Percentiles rank a stretch among this genome's conserved stretches.
These are phyloP conservation scores for Pseudomyrmex dendroicus DNA, from an alignment of 1,140 invertebrate species.

Conservation along the genomic window DNA sequence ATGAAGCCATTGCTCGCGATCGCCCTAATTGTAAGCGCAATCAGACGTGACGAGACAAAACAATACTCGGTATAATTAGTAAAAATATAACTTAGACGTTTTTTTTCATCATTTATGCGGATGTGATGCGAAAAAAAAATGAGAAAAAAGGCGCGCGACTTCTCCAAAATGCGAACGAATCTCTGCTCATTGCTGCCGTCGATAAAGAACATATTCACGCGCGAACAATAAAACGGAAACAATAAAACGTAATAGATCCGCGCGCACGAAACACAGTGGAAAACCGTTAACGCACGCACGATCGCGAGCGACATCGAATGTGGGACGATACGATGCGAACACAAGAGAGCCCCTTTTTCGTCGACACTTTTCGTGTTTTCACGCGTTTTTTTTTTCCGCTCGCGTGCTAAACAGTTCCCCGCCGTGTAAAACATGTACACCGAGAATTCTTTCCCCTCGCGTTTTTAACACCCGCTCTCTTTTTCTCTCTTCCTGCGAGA, in stretches of 20 bases:
- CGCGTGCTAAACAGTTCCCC: conserved; percentile 26
- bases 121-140: background rate
- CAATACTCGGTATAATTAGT: background rate
- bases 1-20: conserved; percentile 35
- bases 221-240: conserved; percentile 19
- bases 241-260: conserved; percentile 58
- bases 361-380: conserved; percentile 71
- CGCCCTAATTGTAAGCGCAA: background rate
- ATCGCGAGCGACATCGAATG: conserved; percentile 63
- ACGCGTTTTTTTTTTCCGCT: conserved; percentile 61
- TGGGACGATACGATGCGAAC: conserved; percentile 64
- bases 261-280: conserved; percentile 26
- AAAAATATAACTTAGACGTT: too few relatives aligned
- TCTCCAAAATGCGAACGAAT: background rate
- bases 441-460: conserved; percentile 8
- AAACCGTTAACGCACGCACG: conserved; percentile 55
- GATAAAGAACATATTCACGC: conserved; percentile 31
- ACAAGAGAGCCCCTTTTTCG: conserved; percentile 68
- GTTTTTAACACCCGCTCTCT: conserved; percentile 67
- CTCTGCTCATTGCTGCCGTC: background rate
- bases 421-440: background rate
- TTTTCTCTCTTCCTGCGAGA: too few relatives aligned
- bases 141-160: background rate
- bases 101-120: background rate
- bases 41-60: background rate